A percentile compares a stretch with the other conserved stretches of the same genome.
These are phyloP conservation scores for Cetoscarus ocellatus DNA, from an alignment of 2,797 vertebrate genomes.

Conservation along the genomic window DNA sequence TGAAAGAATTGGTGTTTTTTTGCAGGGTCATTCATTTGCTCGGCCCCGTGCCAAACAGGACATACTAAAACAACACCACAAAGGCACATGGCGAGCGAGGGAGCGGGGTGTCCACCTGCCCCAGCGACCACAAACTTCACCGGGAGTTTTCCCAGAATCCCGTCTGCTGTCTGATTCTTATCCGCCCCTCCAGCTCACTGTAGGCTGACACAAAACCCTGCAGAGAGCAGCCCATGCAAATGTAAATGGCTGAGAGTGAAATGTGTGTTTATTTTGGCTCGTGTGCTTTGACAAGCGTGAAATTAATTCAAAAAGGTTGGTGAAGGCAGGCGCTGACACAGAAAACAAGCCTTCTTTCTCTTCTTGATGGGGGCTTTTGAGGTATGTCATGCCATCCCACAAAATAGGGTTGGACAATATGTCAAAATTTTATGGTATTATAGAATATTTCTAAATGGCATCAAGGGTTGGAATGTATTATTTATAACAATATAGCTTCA, in stretches of 20 bases:
- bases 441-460: too few species aligned
- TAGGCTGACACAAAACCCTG: slow-evolving; percentile 12
- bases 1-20: slow-evolving; percentile 43
- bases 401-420: too few species aligned
- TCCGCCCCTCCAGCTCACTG: slow-evolving; percentile 28
- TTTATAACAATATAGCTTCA: too few species aligned
- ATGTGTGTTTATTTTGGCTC: slow-evolving; percentile 51
- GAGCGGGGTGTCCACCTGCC: slow-evolving; percentile 54
- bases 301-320: slow-evolving; percentile 54
- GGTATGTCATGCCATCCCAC: background rate
- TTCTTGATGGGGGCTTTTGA: slow-evolving; percentile 7
- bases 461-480: too few species aligned
- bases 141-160: slow-evolving; percentile 16
- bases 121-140: slow-evolving; percentile 21
- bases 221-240: slow-evolving; percentile 48
- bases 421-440: too few species aligned
- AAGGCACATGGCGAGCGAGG: slow-evolving; percentile 31
- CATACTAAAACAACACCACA: slow-evolving; percentile 45
- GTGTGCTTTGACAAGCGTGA: slow-evolving; percentile 59
- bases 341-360: slow-evolving; percentile 16
- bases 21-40: slow-evolving; percentile 42
- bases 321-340: slow-evolving; percentile 8
- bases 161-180: slow-evolving; percentile 40
- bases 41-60: slow-evolving; percentile 58
- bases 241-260: slow-evolving; percentile 47